These are phyloP conservation scores for Mesaphorura yosii DNA, from an alignment of 1,140 invertebrate genomes.

Conservation along the genomic window DNA sequence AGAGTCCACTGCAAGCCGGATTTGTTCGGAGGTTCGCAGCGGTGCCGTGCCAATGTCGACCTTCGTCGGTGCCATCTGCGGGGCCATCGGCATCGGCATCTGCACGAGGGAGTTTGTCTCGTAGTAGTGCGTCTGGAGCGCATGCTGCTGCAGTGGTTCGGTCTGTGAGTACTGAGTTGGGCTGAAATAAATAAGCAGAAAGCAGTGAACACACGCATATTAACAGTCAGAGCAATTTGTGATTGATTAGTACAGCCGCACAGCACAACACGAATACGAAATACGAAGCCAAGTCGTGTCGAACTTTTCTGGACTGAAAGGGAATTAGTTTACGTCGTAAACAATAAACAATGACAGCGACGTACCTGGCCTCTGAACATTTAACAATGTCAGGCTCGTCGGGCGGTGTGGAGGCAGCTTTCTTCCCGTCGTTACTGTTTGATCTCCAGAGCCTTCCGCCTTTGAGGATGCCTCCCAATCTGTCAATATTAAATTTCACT, in stretches of 20 bases:
- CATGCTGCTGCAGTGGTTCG: not conserved
- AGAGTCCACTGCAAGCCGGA: conserved; percentile 26
- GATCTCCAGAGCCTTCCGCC: conserved; percentile 30
- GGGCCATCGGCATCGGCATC: not conserved
- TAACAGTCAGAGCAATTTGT: too few species aligned
- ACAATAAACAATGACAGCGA: too few species aligned
- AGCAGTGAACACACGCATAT: too few species aligned
- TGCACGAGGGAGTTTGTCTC: not conserved
- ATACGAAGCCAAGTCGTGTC: too few species aligned
- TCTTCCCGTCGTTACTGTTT: conserved; percentile 30
- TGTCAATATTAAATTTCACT: conserved; percentile 11
- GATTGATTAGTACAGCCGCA: not conserved
- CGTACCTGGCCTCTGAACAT: conserved; percentile 13
- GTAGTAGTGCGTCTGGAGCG: not conserved
- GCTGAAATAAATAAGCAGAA: not conserved
- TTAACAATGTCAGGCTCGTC: conserved; percentile 31
- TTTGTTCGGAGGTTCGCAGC: conserved; percentile 29
- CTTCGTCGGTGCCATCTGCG: conserved; percentile 5
- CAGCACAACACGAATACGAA: too few species aligned
- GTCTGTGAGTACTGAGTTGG: too few species aligned
- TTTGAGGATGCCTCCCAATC: conserved; percentile 30
- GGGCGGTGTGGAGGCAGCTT: conserved; percentile 23
- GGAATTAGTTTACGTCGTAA: too few species aligned
- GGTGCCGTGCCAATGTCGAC: conserved; percentile 29
- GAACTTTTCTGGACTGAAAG: too few species aligned